These are phyloP conservation scores for Channa maculata DNA, from an alignment of 2,113 vertebrate genomes.

Conservation along the genomic window DNA sequence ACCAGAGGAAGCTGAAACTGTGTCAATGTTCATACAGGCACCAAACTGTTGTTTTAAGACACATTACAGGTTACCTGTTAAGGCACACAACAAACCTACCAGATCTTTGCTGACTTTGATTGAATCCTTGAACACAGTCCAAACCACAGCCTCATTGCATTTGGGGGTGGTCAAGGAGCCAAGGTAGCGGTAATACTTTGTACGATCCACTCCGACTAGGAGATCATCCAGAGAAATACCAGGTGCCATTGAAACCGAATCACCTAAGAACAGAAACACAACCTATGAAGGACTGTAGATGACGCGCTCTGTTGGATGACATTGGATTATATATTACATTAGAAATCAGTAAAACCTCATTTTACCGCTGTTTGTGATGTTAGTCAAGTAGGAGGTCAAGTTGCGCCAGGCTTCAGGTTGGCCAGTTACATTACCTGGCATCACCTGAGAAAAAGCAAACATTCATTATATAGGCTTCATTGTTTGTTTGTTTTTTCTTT, in stretches of 20 bases:
- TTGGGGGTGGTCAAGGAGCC: slow-evolving; percentile 81
- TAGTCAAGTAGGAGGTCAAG: slow-evolving; percentile 57
- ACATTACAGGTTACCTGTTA: no score
- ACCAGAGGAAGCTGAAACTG: no score
- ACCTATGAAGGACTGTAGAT: background rate
- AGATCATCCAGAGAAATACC: slow-evolving; percentile 67
- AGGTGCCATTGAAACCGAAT: rapidly evolving
- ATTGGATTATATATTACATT: no score
- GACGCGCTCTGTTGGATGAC: background rate
- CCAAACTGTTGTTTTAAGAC: no score
- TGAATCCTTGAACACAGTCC: slow-evolving; percentile 81
- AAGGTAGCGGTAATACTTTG: slow-evolving; percentile 77
- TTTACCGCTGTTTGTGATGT: slow-evolving; percentile 57
- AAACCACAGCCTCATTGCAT: slow-evolving; percentile 80
- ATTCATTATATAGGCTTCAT: background rate
- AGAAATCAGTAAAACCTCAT: background rate
- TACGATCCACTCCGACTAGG: slow-evolving; percentile 53
- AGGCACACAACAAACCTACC: slow-evolving; percentile 55
- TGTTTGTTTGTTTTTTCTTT: background rate
- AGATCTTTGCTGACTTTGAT: slow-evolving; percentile 76
- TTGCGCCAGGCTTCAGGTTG: slow-evolving; percentile 69
- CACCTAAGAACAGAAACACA: slow-evolving; percentile 35
- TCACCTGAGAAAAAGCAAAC: slow-evolving; percentile 15
- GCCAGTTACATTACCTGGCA: slow-evolving; percentile 14
- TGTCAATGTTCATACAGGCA: no score